A percentile compares a stretch with the other conserved stretches of the same genome.
Evolutionary conservation across 2,113 vertebrate species (phyloP).

Genomic region (Opisthocomus hoazin): DNA sequence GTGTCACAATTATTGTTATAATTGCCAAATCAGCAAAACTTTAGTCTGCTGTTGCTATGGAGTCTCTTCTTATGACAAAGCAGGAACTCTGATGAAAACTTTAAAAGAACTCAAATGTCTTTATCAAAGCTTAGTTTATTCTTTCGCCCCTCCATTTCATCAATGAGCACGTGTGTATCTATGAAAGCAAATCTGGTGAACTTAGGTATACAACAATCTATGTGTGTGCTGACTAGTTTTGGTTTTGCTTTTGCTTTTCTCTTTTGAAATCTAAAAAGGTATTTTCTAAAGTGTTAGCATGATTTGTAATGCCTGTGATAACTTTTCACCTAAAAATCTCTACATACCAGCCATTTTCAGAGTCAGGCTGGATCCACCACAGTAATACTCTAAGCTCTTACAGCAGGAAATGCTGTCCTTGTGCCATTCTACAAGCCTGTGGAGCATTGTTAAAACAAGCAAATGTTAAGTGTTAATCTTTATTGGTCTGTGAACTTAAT

Average conservation of each 20-base stretch:
- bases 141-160: background rate
- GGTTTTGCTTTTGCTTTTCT: background rate
- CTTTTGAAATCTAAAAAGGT: background rate
- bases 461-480: slow-evolving; percentile 67
- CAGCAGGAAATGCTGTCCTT: background rate
- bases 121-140: background rate
- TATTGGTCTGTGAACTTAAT: slow-evolving; percentile 66
- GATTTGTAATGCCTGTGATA: background rate
- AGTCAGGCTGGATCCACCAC: background rate
- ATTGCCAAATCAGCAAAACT: background rate
- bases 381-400: background rate
- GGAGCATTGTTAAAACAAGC: slow-evolving; percentile 55
- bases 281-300: background rate
- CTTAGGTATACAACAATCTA: background rate
- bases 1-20: background rate
- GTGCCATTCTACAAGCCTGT: background rate
- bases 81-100: background rate
- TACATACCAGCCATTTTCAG: background rate
- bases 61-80: background rate
- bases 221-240: background rate
- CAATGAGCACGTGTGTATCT: background rate
- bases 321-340: background rate
- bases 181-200: background rate
- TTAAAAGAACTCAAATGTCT: background rate
- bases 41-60: background rate